A percentile compares a stretch with the other conserved stretches of the same genome.
phyloP scores from a whole-genome alignment of 2,888 invertebrate genomes.

The Dione juno region DNA sequence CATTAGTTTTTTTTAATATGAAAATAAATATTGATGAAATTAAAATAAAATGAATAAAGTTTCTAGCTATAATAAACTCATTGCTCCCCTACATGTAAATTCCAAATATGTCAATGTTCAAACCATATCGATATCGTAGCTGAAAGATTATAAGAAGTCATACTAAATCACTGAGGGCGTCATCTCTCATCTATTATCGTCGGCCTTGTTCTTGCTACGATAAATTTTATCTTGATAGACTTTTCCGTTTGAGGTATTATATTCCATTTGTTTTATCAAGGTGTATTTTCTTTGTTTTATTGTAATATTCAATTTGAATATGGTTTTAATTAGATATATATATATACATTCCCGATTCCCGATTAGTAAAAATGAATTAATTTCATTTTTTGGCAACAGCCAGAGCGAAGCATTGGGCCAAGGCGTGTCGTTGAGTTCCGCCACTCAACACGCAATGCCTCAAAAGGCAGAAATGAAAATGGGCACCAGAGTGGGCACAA shows the following conservation, averaged over 20 bases:
- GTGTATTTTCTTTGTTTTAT: neutral
- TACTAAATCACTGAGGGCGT: conserved; percentile 23
- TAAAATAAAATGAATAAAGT: neutral
- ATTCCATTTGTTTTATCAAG: conserved; percentile 13
- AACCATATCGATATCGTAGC: neutral
- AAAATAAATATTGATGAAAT: no score
- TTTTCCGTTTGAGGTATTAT: conserved; percentile 26
- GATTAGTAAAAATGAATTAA: no score
- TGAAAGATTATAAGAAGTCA: conserved; percentile 9
- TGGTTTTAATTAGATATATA: no score
- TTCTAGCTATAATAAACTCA: neutral
- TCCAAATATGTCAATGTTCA: conserved; percentile 7
- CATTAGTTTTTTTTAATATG: no score
- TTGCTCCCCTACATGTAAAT: neutral
- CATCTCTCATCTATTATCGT: conserved; percentile 28
- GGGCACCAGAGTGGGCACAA: no score
- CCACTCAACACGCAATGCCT: no score
- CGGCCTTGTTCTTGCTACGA: conserved; percentile 20
- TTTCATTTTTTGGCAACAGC: no score
- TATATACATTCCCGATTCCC: no score
- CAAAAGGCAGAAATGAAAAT: no score
- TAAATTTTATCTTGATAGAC: conserved; percentile 34
- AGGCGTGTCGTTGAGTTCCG: no score
- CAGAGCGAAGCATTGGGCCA: no score
- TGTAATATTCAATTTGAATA: neutral